These are phyloP conservation scores for Hylia prasina DNA, from an alignment of 2,113 vertebrate genomes.

Conservation along the genomic window DNA sequence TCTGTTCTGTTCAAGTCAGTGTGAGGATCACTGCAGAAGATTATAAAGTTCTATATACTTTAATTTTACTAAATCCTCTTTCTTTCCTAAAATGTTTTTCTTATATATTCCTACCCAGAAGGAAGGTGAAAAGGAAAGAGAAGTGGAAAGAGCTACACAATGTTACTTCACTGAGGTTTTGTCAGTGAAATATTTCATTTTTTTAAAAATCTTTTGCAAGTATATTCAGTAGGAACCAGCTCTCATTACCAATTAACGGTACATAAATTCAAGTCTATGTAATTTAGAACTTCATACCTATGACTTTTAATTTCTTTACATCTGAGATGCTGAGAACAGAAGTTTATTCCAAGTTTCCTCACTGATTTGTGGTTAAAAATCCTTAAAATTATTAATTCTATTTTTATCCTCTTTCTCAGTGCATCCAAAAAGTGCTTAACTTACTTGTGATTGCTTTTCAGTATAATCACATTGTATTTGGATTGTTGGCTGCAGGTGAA, in stretches of 20 bases:
- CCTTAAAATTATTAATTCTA: not conserved
- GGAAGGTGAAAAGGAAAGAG: not conserved
- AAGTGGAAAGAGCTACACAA: not conserved
- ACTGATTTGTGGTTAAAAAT: not conserved
- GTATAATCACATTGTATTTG: not conserved
- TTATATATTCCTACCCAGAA: not conserved
- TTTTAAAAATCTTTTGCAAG: not conserved
- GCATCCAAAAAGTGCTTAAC: not conserved
- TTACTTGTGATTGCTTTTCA: not conserved
- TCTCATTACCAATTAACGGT: not conserved
- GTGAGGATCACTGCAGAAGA: not conserved
- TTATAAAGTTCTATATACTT: not conserved
- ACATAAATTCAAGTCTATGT: not conserved
- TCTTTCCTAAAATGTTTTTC: not conserved
- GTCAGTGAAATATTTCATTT: not conserved
- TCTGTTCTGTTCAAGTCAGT: not conserved
- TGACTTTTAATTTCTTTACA: not conserved
- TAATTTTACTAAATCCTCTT: not conserved
- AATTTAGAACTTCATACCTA: not conserved
- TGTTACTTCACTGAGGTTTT: not conserved
- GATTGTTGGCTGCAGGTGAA: not conserved
- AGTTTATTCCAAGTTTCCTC: not conserved
- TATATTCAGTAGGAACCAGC: not conserved
- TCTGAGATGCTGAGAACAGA: not conserved
- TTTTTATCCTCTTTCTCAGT: not conserved